Evolutionary conservation across 2,888 invertebrate genomes (phyloP).

Genomic region (Agelastica alni): DNA sequence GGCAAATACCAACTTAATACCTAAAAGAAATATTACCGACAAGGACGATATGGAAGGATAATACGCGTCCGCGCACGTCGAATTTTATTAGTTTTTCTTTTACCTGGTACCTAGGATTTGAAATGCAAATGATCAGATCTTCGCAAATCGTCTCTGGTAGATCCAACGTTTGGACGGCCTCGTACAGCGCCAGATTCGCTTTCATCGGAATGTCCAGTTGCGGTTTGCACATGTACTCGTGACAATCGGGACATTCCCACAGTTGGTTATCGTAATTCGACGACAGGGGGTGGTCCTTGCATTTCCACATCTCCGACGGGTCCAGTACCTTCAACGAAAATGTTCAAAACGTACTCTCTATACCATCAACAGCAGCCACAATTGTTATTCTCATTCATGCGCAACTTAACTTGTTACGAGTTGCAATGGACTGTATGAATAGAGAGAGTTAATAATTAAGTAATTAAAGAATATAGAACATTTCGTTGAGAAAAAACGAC

Average conservation of each 20-base stretch:
- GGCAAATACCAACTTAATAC: constrained; percentile 71
- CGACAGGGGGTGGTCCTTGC: constrained; percentile 50
- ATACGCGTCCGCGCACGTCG: not conserved
- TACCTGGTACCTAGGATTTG: constrained; percentile 70
- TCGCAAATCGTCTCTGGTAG: constrained; percentile 67
- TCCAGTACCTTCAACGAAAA: constrained; percentile 7
- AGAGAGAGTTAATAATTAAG: no score
- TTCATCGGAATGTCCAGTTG: constrained; percentile 45
- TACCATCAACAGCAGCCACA: no score
- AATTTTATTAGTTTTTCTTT: no score
- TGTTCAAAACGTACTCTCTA: no score
- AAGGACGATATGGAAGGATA: no score
- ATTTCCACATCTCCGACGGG: constrained; percentile 50
- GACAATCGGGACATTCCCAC: constrained; percentile 49
- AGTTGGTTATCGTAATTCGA: constrained; percentile 45
- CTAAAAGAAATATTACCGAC: not conserved
- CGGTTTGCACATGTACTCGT: constrained; percentile 51
- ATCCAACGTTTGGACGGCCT: constrained; percentile 61
- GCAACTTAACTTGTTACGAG: no score
- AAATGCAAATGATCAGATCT: constrained; percentile 72
- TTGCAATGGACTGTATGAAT: no score
- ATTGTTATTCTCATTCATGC: no score
- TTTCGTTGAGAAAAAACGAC: no score
- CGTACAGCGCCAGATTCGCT: constrained; percentile 51
- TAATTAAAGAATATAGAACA: no score